A percentile compares a stretch with the other conserved stretches of the same genome.
phyloP scores from a whole-genome alignment of 2,888 invertebrate species.

The Didymodactylos carnosus region DNA sequence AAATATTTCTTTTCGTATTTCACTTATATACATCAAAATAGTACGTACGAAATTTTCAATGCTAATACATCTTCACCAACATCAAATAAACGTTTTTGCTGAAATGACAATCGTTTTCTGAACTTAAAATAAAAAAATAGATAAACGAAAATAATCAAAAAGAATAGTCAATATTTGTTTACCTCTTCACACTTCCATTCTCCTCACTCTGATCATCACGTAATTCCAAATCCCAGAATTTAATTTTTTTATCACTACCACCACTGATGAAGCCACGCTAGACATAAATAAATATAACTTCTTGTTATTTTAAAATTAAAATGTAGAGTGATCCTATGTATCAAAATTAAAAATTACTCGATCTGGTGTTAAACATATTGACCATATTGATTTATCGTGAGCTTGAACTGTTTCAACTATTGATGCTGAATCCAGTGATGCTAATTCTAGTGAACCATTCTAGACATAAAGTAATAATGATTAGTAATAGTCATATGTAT shows the following conservation, averaged over 20 bases:
- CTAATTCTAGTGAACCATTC: conserved; percentile 10
- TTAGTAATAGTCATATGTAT: too few relatives aligned
- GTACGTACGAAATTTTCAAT: conserved; percentile 41
- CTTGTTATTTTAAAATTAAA: not conserved
- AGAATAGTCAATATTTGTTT: not conserved
- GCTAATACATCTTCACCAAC: conserved; percentile 67
- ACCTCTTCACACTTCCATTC: conserved; percentile 4
- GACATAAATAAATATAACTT: not conserved
- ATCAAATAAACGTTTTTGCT: conserved; percentile 61
- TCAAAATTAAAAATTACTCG: conserved; percentile 7
- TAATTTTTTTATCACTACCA: conserved; percentile 57
- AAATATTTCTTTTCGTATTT: not conserved
- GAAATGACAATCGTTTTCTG: conserved; percentile 34
- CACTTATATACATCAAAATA: not conserved
- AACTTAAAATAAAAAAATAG: conserved; percentile 8
- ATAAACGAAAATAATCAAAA: not conserved
- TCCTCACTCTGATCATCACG: conserved; percentile 11
- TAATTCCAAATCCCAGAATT: conserved; percentile 92
- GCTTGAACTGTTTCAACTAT: conserved; percentile 7
- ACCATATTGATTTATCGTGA: conserved; percentile 12
- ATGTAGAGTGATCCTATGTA: not conserved
- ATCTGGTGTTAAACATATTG: conserved; percentile 13
- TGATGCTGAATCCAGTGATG: conserved; percentile 10
- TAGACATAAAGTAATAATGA: too few relatives aligned
- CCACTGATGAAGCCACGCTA: conserved; percentile 9